Evolutionary conservation across 2,888 invertebrate species (phyloP).

Genomic region (Eupithecia dodoneata): DNA sequence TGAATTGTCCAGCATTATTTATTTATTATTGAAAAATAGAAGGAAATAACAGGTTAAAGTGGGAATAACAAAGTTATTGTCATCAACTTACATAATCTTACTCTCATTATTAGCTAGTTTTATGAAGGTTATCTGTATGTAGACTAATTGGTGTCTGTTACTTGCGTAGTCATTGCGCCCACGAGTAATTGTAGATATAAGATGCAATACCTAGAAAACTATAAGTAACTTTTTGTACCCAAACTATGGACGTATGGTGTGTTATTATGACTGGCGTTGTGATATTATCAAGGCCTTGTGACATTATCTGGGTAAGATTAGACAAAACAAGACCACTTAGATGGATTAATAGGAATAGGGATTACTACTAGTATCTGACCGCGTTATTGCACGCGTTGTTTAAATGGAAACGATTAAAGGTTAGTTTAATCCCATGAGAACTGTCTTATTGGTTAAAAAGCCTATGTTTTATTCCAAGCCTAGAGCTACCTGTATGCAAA

Average conservation of each 20-base stretch:
- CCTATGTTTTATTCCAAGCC: too few species aligned
- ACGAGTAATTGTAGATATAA: constrained; percentile 5
- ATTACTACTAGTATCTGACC: not conserved
- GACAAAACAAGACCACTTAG: not conserved
- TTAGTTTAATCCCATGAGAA: too few species aligned
- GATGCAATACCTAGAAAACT: not conserved
- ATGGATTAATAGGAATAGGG: not conserved
- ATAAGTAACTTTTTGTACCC: not conserved
- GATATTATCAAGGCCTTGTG: not conserved
- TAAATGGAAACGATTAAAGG: too few species aligned
- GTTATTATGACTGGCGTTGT: not conserved
- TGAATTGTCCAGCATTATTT: too few species aligned
- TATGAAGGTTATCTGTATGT: constrained; percentile 26
- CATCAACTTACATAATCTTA: constrained; percentile 20
- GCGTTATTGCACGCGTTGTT: too few species aligned
- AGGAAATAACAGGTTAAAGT: constrained; percentile 23
- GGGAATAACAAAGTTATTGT: constrained; percentile 33
- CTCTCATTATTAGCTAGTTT: constrained; percentile 27
- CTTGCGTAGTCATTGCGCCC: constrained; percentile 9
- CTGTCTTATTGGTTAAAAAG: too few species aligned
- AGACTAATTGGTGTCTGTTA: constrained; percentile 2
- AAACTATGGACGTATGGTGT: not conserved
- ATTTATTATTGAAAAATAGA: not conserved
- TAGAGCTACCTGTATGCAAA: too few species aligned
- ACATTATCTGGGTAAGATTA: not conserved